Evolutionary conservation across 2,113 vertebrate species (phyloP).

Genomic region (Dolichallabes microphthalmus): DNA sequence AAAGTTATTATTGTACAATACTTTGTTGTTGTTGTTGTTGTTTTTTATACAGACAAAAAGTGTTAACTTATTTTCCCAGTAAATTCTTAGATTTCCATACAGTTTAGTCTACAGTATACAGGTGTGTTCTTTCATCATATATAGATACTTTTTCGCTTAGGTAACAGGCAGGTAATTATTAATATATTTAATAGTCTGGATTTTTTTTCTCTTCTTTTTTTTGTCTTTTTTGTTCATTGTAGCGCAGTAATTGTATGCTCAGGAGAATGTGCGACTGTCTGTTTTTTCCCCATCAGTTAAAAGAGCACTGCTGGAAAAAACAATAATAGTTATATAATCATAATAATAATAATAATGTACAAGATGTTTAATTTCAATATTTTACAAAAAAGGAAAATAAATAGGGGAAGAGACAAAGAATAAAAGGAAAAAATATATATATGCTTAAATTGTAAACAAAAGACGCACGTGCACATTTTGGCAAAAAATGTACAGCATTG

Average conservation of each 20-base stretch:
- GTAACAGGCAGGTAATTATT: constrained; percentile 82
- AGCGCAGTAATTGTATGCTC: constrained; percentile 76
- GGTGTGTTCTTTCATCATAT: constrained; percentile 79
- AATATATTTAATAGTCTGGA: constrained; percentile 80
- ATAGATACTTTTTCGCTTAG: constrained; percentile 78
- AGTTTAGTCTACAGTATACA: constrained; percentile 82
- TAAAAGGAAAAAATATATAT: constrained; percentile 42
- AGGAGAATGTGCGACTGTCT: constrained; percentile 74
- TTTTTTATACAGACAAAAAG: constrained; percentile 83
- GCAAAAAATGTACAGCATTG: constrained; percentile 74
- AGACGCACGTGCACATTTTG: constrained; percentile 74
- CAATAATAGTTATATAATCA: constrained; percentile 49
- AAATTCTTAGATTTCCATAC: constrained; percentile 80
- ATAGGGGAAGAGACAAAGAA: constrained; percentile 59
- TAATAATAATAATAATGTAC: constrained; percentile 65
- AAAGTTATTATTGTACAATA: constrained; percentile 85
- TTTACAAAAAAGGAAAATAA: constrained; percentile 68
- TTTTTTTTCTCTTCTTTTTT: constrained; percentile 55
- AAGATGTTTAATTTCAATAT: constrained; percentile 70
- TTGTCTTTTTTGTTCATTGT: constrained; percentile 68
- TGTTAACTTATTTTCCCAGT: constrained; percentile 79
- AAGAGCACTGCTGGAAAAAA: constrained; percentile 68
- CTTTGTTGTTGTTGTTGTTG: constrained; percentile 74
- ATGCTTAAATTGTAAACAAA: constrained; percentile 72
- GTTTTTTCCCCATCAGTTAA: constrained; percentile 69